Conservation (phyloP, 2,113 vertebrate species). For the Lichenostomus cassidix region DNA sequence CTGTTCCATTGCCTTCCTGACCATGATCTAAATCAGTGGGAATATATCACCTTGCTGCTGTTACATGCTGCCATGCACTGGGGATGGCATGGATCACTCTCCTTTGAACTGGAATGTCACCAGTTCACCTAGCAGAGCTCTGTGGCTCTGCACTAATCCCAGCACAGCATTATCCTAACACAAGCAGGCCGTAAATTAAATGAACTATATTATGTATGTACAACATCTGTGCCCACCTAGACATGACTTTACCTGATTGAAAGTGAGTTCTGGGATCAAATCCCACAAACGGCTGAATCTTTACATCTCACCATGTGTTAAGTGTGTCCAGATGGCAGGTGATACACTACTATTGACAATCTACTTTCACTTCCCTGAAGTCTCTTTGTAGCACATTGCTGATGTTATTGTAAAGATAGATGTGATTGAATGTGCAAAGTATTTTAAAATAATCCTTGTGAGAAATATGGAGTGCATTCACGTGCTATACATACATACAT, state of each 20-base stretch:
- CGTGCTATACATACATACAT: neutral
- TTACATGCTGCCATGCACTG: neutral
- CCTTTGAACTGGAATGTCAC: slow-evolving; percentile 16
- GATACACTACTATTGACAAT: slow-evolving; percentile 25
- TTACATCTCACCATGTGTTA: slow-evolving; percentile 49
- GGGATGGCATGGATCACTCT: neutral
- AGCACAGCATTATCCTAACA: neutral
- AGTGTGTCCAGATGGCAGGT: slow-evolving; percentile 59
- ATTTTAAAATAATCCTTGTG: neutral
- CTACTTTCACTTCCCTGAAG: slow-evolving; percentile 31
- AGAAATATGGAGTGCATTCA: neutral
- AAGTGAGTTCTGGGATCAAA: slow-evolving; percentile 50
- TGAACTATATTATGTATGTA: slow-evolving; percentile 1
- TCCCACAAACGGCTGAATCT: slow-evolving; percentile 47
- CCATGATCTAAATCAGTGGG: neutral
- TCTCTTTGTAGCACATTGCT: neutral
- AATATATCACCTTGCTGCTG: neutral
- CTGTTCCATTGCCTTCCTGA: neutral
- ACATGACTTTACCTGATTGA: slow-evolving; percentile 54
- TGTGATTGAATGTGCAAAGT: slow-evolving; percentile 22
- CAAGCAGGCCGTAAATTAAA: slow-evolving; percentile 39
- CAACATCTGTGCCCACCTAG: slow-evolving; percentile 53
- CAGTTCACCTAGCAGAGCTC: slow-evolving; percentile 6
- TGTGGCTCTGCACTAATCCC: neutral
- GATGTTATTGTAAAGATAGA: neutral